Percentiles rank a stretch among this genome's conserved stretches.
Evolutionary conservation across 2,797 vertebrate genomes (phyloP).

Genomic region (Allobates femoralis): DNA sequence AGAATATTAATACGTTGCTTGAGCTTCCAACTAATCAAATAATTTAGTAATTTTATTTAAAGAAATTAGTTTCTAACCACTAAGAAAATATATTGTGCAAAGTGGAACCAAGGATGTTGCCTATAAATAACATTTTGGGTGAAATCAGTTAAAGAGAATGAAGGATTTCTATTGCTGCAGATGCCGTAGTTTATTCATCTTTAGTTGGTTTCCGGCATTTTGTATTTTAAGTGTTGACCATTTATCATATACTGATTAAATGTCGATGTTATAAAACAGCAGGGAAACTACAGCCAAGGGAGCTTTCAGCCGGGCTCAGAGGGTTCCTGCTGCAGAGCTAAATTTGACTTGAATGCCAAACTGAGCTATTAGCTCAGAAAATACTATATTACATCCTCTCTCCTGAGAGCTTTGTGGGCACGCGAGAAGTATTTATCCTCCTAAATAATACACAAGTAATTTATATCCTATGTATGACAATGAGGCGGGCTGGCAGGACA

Average conservation of each 20-base stretch:
- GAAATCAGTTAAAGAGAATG: neutral
- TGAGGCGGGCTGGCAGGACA: neutral
- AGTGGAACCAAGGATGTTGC: too few species aligned
- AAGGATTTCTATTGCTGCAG: neutral
- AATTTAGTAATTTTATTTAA: too few species aligned
- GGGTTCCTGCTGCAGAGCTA: neutral
- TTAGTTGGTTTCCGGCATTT: neutral
- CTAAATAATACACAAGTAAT: neutral
- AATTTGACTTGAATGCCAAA: neutral
- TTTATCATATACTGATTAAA: constrained; percentile 1
- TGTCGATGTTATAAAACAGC: neutral
- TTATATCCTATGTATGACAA: neutral
- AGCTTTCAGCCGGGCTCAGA: neutral
- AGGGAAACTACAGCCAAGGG: neutral
- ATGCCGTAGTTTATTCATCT: neutral
- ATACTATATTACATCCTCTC: neutral
- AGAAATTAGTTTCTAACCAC: neutral
- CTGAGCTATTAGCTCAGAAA: neutral
- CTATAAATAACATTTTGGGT: neutral
- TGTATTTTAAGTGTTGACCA: neutral
- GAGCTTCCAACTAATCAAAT: too few species aligned
- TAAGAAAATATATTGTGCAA: neutral
- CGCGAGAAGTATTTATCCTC: neutral
- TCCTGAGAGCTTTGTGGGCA: neutral
- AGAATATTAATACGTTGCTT: too few species aligned